Evolutionary conservation across 2,113 vertebrate genomes (phyloP), one percentile per base, ranked within the genome.

Genomic region (Alligator sinensis): DNA sequence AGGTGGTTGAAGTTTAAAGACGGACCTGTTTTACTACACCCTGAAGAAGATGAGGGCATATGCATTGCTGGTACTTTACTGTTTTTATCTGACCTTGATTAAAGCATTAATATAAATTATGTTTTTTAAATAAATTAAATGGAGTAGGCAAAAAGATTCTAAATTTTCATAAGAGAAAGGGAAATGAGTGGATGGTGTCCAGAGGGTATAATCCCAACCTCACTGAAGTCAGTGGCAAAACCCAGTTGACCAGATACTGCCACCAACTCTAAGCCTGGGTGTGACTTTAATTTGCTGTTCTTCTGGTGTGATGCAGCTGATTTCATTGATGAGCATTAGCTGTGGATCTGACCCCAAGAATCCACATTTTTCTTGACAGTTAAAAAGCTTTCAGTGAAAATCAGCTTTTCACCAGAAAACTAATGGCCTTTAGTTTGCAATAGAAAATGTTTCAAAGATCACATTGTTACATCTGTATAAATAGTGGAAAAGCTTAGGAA

Each of bases 321-420:
- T 89, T 60, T 47, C 8, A 9, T 47, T 47, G 47, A 47, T 47
- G 47, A 47, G 57, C 15, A 22, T 0, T 0, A 47, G 63, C 54
- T 77, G 54, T 66, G 64, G 12, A 57, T 62, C 63, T 17, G 58
- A 59, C 38, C 77, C 15, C 22, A 76, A 70, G 14, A 81, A 64
- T 60, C 70, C 78, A 24, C 54, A 2, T 66, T 15, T 93, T 54
- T 62, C 30, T 16, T 77, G 76, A 22, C 30, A 82, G 28, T 55
- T 88, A 54, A 66, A 18, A 9, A 58, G 38, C 59, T 21, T 7
- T 78, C 82, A 86, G 5, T 64, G 61, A 61, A 25, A 58, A 61
- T 79, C 57, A 63, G 17, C n/a, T 4, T 47, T 47, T 47, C 47
- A 47, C 47, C 47, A 47, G 47, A 47, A 47, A 47, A 47, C 47